These are phyloP conservation scores for Andrena haemorrhoa DNA, from an alignment of 2,888 invertebrate genomes.

Conservation along the genomic window DNA sequence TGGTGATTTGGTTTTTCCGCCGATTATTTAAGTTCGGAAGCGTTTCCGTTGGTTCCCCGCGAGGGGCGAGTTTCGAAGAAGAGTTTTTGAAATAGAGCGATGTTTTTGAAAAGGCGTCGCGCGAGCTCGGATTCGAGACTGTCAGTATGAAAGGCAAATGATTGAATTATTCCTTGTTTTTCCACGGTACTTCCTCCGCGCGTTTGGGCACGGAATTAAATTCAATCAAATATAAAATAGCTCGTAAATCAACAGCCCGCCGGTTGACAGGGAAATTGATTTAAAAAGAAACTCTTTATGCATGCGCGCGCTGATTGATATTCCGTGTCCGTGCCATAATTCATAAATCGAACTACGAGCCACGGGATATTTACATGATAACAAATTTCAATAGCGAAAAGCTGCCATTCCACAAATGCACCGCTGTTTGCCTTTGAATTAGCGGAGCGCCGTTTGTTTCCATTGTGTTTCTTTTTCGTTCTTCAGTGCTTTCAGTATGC, in stretches of 20 bases:
- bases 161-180: slow-evolving; percentile 48
- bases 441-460: too few species aligned
- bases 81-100: background rate
- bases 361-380: slow-evolving; percentile 19
- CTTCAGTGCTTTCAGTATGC: too few species aligned
- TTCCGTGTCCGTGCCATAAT: background rate
- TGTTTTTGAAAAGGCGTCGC: background rate
- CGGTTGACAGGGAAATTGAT: background rate
- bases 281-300: slow-evolving; percentile 1
- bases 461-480: too few species aligned
- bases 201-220: slow-evolving; percentile 28
- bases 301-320: background rate
- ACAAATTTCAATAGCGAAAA: slow-evolving; percentile 11
- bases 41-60: background rate
- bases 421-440: background rate
- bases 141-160: background rate
- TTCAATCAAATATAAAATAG: slow-evolving; percentile 40
- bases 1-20: background rate
- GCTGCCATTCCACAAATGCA: background rate
- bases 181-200: slow-evolving; percentile 2
- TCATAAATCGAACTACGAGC: background rate
- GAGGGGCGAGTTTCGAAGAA: too few species aligned
- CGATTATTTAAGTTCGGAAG: background rate
- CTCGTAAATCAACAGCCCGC: slow-evolving; percentile 12
- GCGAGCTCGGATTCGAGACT: background rate